These are phyloP conservation scores for Aplodontia rufa DNA, from an alignment of 2,113 vertebrate species.

Conservation along the genomic window DNA sequence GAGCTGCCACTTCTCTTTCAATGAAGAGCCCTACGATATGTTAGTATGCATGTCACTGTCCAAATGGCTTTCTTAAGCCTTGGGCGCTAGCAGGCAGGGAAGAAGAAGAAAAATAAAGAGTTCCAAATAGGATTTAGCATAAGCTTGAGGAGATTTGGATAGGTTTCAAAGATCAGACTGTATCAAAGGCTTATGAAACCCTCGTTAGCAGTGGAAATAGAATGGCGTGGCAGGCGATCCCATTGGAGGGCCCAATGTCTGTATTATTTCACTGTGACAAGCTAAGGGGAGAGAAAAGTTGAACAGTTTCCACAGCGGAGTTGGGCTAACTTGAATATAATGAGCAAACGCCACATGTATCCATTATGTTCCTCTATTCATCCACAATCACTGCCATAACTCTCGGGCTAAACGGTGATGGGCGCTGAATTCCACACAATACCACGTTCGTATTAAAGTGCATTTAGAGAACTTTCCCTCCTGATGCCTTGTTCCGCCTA, in stretches of 20 bases:
- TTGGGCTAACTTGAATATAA: constrained; percentile 95
- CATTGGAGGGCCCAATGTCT: constrained; percentile 86
- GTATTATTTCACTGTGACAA: constrained; percentile 93
- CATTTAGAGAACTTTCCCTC: constrained; percentile 91
- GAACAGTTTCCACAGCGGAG: constrained; percentile 90
- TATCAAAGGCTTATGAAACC: constrained; percentile 97
- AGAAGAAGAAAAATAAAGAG: constrained; percentile 79
- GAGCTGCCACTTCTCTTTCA: constrained; percentile 84
- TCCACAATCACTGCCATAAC: constrained; percentile 89
- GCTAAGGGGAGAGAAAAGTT: constrained; percentile 90
- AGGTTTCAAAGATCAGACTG: constrained; percentile 96
- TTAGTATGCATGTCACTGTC: constrained; percentile 89
- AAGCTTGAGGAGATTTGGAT: constrained; percentile 93
- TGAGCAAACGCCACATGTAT: constrained; percentile 95
- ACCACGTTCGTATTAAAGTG: constrained; percentile 91
- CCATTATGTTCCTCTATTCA: constrained; percentile 87
- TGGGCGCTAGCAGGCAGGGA: constrained; percentile 88
- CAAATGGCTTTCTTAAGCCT: constrained; percentile 86
- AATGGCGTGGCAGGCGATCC: constrained; percentile 93
- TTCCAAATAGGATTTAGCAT: constrained; percentile 97
- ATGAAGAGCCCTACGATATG: constrained; percentile 78
- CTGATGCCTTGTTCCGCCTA: constrained; percentile 92
- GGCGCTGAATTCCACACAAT: constrained; percentile 93
- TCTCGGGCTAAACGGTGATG: constrained; percentile 92
- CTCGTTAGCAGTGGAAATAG: constrained; percentile 94